Conservation (phyloP, 2,888 invertebrate genomes). For the Apotomis capreana region DNA sequence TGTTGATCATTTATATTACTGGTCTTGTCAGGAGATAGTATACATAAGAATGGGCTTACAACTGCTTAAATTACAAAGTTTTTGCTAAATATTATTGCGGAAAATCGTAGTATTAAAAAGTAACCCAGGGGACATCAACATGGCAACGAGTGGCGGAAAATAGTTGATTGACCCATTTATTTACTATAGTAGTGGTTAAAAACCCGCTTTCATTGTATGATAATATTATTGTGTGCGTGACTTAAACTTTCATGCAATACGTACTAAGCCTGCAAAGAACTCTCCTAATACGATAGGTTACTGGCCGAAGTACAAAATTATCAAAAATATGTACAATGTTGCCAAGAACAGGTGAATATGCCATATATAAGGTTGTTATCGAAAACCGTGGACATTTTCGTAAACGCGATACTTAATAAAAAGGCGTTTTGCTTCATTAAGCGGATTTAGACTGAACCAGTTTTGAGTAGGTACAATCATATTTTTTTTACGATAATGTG, state of each 20-base stretch:
- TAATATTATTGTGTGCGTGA: too few species aligned
- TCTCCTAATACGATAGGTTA: background rate
- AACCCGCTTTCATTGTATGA: too few species aligned
- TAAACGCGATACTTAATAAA: slow-evolving; percentile 40
- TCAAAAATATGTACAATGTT: slow-evolving; percentile 12
- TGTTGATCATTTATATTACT: too few species aligned
- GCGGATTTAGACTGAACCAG: slow-evolving; percentile 36
- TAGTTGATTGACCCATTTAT: too few species aligned
- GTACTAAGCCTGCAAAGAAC: background rate
- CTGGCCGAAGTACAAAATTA: background rate
- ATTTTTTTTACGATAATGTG: slow-evolving; percentile 38
- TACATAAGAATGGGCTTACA: too few species aligned
- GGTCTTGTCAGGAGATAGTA: too few species aligned
- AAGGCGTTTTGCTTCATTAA: slow-evolving; percentile 38
- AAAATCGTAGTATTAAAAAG: too few species aligned
- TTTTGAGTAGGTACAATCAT: slow-evolving; percentile 35
- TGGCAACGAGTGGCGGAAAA: too few species aligned
- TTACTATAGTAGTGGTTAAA: too few species aligned
- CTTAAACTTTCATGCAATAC: background rate
- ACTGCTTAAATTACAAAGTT: too few species aligned
- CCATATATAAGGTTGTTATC: slow-evolving; percentile 27
- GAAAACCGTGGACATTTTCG: slow-evolving; percentile 32
- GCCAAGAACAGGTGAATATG: slow-evolving; percentile 27
- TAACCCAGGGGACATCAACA: too few species aligned
- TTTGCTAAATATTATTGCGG: too few species aligned